Evolutionary conservation across 1,140 invertebrate genomes (phyloP), one percentile per base, ranked within the genome.

Genomic region (Bicyclus anynana): DNA sequence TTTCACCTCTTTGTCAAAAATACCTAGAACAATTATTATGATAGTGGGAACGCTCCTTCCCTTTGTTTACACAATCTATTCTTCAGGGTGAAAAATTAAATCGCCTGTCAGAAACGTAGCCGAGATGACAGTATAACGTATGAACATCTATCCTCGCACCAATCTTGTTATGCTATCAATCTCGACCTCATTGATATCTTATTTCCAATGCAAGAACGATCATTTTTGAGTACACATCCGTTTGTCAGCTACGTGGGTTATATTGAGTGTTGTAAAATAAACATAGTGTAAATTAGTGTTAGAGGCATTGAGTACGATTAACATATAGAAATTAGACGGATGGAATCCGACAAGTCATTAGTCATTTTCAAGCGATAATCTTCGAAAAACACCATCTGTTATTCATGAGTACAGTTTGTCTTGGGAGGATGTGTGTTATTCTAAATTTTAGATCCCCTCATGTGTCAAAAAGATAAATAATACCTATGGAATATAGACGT

Each of bases 301-400:
- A 70, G 75, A 62, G 72, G 78, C 69, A 72, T 70, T 74, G 62
- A 60, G 69, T 74, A 80, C 77, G 81, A 84, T 87, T 84, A 87
- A 84, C 82, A 78, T 77, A 72, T 77, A 77, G 69, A 73, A 67
- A 59, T 74, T 65, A 75, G 70, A 72, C 69, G 57, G 60, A 67
- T 70, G 65, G 67, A 66, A 74, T 75, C 69, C 67, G 65, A 77
- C 68, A 67, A 67, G 70, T 74, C 77, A 84, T 87, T 87, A 87
- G 76, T 87, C 84, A 84, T 85, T 78, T 83, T 79, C 77, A 73
- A 57, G 70, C 62, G 77, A 85, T 87, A 80, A 84, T 87, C 79
- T 84, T 77, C 50, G 72, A 79, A 78, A 77, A 80, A 85, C 74
- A 81, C 58, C 71, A 72, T 84, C 74, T 80, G 77, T 83, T 77